Conservation (phyloP, 2,797 vertebrate species). For the Euphonia xanthogaster region DNA sequence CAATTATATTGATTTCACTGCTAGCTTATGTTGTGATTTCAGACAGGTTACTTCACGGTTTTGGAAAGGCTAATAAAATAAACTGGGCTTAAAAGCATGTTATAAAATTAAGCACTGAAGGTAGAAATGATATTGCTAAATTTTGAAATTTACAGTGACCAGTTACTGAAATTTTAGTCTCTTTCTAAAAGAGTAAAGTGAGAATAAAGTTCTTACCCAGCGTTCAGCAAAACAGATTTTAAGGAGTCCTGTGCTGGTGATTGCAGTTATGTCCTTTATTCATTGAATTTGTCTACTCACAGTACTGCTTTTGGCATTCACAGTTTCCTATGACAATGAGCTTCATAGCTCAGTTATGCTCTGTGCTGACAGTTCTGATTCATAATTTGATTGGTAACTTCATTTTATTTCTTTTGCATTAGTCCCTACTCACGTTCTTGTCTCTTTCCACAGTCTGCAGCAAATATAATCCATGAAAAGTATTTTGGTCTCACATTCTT, state of each 20-base stretch:
- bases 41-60: background rate
- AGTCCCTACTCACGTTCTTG: background rate
- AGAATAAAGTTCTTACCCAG: background rate
- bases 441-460: background rate
- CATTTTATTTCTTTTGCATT: background rate
- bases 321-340: background rate
- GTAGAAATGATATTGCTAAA: background rate
- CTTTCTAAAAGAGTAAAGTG: background rate
- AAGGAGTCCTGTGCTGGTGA: background rate
- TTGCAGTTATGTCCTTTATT: background rate
- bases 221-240: background rate
- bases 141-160: background rate
- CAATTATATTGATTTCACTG: background rate
- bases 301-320: background rate
- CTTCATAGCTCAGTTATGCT: background rate
- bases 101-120: background rate
- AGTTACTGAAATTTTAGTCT: background rate
- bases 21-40: background rate
- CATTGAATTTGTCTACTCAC: background rate
- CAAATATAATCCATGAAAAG: background rate
- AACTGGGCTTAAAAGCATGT: background rate
- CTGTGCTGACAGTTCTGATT: background rate
- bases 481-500: background rate
- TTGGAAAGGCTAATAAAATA: background rate
- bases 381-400: background rate